Evolutionary conservation across 2,888 invertebrate species (phyloP).

Genomic region (Elgonia sp.): DNA sequence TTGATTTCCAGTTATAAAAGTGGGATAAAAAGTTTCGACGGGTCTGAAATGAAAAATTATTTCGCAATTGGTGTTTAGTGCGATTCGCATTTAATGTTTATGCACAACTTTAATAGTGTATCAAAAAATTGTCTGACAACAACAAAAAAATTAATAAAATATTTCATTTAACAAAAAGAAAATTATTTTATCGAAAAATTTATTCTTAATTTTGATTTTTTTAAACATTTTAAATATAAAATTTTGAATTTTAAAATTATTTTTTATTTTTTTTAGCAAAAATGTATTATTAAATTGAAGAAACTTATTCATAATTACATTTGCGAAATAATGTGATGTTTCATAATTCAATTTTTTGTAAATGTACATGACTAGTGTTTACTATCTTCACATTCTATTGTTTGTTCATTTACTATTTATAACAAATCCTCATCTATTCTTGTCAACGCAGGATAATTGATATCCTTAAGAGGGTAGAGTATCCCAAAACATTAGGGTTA

Average conservation of each 20-base stretch:
- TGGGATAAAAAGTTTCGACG: background rate
- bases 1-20: slow-evolving; percentile 22
- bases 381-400: background rate
- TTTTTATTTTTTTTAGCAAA: too few species aligned
- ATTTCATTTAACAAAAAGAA: too few species aligned
- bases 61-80: background rate
- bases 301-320: background rate
- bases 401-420: slow-evolving; percentile 12
- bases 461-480: slow-evolving; percentile 15
- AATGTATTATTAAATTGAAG: too few species aligned
- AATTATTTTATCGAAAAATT: too few species aligned
- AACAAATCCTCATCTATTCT: slow-evolving; percentile 32
- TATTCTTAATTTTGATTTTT: too few species aligned
- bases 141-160: too few species aligned
- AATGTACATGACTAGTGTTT: background rate
- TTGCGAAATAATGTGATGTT: background rate
- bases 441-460: slow-evolving; percentile 36
- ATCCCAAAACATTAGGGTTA: slow-evolving; percentile 16
- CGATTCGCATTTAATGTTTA: background rate
- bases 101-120: background rate
- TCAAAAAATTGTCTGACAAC: background rate
- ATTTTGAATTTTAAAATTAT: too few species aligned
- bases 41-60: slow-evolving; percentile 8
- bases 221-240: too few species aligned
- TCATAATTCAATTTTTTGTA: background rate